These are phyloP conservation scores for Leucophenga maculata DNA, from an alignment of 2,888 invertebrate genomes.

Conservation along the genomic window DNA sequence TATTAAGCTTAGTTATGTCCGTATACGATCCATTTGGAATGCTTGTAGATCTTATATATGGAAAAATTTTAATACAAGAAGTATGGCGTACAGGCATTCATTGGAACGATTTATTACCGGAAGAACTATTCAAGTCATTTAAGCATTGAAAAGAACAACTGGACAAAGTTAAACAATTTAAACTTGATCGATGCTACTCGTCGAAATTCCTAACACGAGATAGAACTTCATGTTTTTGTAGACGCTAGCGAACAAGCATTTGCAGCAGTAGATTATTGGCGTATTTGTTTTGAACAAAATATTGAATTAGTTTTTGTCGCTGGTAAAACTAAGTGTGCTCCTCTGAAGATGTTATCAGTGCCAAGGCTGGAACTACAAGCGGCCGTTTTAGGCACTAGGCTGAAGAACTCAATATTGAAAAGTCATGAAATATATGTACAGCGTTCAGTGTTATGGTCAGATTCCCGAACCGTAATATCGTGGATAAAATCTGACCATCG, in stretches of 20 bases:
- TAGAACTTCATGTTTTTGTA: constrained; percentile 16
- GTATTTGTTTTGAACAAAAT: background rate
- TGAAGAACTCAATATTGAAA: too few relatives aligned
- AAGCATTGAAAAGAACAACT: background rate
- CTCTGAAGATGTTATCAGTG: constrained; percentile 16
- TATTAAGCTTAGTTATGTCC: constrained; percentile 25
- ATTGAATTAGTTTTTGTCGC: background rate
- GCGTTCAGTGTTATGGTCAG: constrained; percentile 24
- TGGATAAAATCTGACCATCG: constrained; percentile 38
- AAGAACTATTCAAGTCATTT: background rate
- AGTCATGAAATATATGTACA: too few relatives aligned
- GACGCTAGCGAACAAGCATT: constrained; percentile 23
- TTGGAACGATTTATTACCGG: constrained; percentile 12
- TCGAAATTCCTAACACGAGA: background rate
- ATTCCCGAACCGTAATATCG: constrained; percentile 37
- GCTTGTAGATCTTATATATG: constrained; percentile 14
- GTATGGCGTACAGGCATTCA: constrained; percentile 16
- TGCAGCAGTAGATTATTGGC: constrained; percentile 20
- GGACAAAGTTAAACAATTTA: constrained; percentile 4
- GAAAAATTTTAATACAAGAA: too few relatives aligned
- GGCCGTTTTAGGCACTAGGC: too few relatives aligned
- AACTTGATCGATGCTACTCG: background rate
- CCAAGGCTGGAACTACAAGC: too few relatives aligned
- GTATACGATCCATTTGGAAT: constrained; percentile 24
- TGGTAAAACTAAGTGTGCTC: constrained; percentile 26